These are phyloP conservation scores for Cheumatopsyche charites DNA, from an alignment of 1,140 invertebrate species.

Conservation along the genomic window DNA sequence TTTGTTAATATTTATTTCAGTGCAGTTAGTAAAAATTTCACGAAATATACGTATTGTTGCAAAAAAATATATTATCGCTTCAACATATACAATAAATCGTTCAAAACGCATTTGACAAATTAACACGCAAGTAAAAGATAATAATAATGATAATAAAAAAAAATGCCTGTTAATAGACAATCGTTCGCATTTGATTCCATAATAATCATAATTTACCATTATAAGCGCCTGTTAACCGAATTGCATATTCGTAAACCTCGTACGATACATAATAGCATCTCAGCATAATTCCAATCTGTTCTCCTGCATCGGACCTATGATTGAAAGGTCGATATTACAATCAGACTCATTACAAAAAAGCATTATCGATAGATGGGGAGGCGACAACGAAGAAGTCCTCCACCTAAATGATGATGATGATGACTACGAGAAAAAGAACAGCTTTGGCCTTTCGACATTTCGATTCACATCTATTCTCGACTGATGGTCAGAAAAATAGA, in stretches of 20 bases:
- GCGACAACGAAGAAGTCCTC: background rate
- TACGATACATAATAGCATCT: constrained; percentile 19
- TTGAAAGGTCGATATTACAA: constrained; percentile 38
- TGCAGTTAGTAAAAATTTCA: no score
- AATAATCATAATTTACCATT: background rate
- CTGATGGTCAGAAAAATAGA: no score
- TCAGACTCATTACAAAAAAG: constrained; percentile 35
- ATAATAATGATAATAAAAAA: no score
- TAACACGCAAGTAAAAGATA: no score
- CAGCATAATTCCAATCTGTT: constrained; percentile 35
- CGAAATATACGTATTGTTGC: no score
- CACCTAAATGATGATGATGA: background rate
- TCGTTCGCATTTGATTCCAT: no score
- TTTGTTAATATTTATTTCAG: no score
- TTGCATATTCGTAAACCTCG: constrained; percentile 2
- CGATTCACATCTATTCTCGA: constrained; percentile 17
- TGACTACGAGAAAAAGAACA: background rate
- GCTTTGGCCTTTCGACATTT: constrained; percentile 35
- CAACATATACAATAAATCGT: no score
- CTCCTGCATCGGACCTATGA: constrained; percentile 26
- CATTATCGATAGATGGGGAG: background rate
- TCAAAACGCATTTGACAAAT: no score
- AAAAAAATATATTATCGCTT: no score
- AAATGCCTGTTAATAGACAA: no score
- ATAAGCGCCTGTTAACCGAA: background rate